Evolutionary conservation across 2,113 vertebrate species (phyloP), one percentile per base, ranked within the genome.

Genomic region (Pipra filicauda): DNA sequence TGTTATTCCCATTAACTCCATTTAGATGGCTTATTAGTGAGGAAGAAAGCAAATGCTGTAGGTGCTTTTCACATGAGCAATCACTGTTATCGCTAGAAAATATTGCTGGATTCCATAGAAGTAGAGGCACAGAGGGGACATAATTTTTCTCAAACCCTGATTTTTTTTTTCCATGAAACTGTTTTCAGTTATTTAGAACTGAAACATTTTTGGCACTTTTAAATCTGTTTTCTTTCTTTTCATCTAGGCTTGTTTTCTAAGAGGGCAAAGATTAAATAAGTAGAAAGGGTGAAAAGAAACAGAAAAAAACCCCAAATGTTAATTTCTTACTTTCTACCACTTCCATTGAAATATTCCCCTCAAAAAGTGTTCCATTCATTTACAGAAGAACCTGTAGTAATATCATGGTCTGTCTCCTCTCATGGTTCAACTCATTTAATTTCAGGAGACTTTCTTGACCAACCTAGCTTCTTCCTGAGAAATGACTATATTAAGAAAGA

Each of bases 271-370:
- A 59, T 55, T 55, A 65, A 44, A 35, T 70, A 81, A 78, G 59
- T 26, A 46, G 28, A 67, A 71, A 77, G 22, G 7, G 31, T 77
- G 28, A 92, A 75, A 76, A 80, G 15, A 62, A 85, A 41, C 3
- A 58, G 54, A 44, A 81, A 49, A 39, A 46, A 64, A 15, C 0
- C 0, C 9, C 7, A 16, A 2, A 58, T 41, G 12, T 35, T 49
- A 30, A 74, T 43, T 51, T 55, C 0, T 2, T 71, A 21, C 5
- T 88, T 96, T 86, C 43, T 84, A 26, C 39, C 43, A 46, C 70
- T 93, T 88, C 62, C 13, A 19, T 21, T 69, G 48, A 87, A 87
- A 74, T 7, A 8, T n/a, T 64, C 8, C 31, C 17, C 41, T 55
- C 33, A 33, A 2, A 16, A 86, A 51, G 16, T 62, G 14, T 61